phyloP scores from a whole-genome alignment of 30 jellyfish, hydroid and myxozoan species.

The Hydractinia symbiolongicarpus region DNA sequence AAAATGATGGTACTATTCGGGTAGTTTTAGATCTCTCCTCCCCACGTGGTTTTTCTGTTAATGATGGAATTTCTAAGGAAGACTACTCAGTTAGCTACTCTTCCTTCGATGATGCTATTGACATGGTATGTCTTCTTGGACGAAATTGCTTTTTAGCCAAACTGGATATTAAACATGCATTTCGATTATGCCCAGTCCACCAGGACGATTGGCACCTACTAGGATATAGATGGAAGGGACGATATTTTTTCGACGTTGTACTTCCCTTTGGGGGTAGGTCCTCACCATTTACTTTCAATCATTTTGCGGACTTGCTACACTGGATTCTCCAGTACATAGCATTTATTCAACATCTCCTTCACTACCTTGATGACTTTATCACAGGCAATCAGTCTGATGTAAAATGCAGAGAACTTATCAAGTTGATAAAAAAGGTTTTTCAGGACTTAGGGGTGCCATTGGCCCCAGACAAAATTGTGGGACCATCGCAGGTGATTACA shows the following conservation, averaged over 20 bases:
- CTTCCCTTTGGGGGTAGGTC: neutral
- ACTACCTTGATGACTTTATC: too few relatives aligned
- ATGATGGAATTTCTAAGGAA: neutral
- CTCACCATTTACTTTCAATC: neutral
- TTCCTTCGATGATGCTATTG: neutral
- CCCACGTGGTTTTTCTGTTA: neutral
- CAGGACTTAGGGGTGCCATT: too few relatives aligned
- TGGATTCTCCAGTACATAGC: neutral
- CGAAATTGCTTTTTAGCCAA: neutral
- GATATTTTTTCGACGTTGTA: neutral
- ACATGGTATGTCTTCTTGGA: neutral
- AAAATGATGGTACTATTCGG: neutral
- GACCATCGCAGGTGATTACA: too few relatives aligned
- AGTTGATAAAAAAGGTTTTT: too few relatives aligned
- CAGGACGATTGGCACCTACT: neutral
- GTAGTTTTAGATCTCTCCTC: neutral
- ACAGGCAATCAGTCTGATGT: too few relatives aligned
- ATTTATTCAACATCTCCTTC: too few relatives aligned
- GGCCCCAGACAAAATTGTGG: too few relatives aligned
- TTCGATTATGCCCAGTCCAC: neutral
- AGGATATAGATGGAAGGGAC: neutral
- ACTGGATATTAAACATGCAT: slow-evolving; percentile 4
- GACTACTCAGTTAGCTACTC: neutral
- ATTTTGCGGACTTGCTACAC: neutral
- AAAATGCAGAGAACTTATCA: too few relatives aligned